Evolutionary conservation across 2,888 invertebrate species (phyloP), one percentile per base, ranked within the genome.

Genomic region (Drosophila ochracea): DNA sequence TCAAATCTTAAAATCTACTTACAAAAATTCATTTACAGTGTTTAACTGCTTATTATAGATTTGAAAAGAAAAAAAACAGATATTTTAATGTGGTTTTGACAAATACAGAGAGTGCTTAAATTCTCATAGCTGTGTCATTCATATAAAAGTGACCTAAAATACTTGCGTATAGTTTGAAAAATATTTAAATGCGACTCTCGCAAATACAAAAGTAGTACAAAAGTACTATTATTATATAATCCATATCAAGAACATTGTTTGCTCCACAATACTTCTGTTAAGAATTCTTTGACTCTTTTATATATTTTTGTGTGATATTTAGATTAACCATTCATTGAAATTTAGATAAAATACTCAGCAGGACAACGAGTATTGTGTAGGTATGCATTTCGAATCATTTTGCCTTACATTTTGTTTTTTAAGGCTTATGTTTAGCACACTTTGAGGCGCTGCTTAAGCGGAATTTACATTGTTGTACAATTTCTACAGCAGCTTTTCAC

Each of bases 361-460:
- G 19, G 0, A n/a, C 7, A 4, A 37, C 50, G n/a, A 30, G 53
- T n/a, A 52, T 25, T 35, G 31, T 19, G 1, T 5, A 49, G 37
- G 21, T 57, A 19, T 25, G 19, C 33, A 13, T 30, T 33, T 5
- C 7, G 33, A 35, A 49, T 55, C 5, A 4, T 19, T 33, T 50
- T 35, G 31, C 25, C 30, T 41, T 37, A 39, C 41, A 58, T 53
- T 62, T 49, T 25, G 47, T 19, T 39, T 68, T 43, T 50, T 67
- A 28, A 39, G n/a, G n/a, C 35, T 57, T 60, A 53, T 41, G 21
- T 31, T 62, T 28, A 57, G 67, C 61, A 28, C 41, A 68, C 74
- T 73, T 68, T 68, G 55, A 65, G 67, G 50, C 62, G 64, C 39
- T 50, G 49, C 59, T 43, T 60, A 73, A 74, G 68, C 74, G 37